Percentiles rank a stretch among this genome's conserved stretches.
phyloP scores from a whole-genome alignment of 2,797 vertebrate genomes.

The Podarcis lilfordi region DNA sequence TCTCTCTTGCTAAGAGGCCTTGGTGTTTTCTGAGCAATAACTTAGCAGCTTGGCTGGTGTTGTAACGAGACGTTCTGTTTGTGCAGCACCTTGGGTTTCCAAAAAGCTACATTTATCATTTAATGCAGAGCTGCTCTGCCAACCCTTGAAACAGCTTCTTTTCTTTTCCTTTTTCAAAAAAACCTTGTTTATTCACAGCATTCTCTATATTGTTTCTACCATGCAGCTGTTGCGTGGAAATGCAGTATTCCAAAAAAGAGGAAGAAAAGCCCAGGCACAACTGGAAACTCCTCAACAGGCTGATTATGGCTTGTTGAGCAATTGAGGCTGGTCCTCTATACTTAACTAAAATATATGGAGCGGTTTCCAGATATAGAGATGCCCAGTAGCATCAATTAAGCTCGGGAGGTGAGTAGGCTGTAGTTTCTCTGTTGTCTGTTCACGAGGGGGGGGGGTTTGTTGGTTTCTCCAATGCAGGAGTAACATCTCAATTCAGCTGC shows the following conservation, averaged over 20 bases:
- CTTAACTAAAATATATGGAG: conserved; percentile 28
- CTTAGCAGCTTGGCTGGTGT: no score
- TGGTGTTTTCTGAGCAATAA: no score
- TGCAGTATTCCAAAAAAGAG: background rate
- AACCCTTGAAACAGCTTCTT: background rate
- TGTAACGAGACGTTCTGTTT: background rate
- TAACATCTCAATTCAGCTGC: background rate
- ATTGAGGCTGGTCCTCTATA: conserved; percentile 29
- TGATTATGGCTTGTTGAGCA: conserved; percentile 50
- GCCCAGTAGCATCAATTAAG: conserved; percentile 18
- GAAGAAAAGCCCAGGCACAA: background rate
- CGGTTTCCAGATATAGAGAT: conserved; percentile 29
- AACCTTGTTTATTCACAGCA: background rate
- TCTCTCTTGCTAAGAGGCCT: background rate
- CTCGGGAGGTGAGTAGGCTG: background rate
- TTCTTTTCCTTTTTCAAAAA: background rate
- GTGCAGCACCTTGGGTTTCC: background rate
- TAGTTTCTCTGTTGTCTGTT: conserved; percentile 11
- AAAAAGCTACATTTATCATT: background rate
- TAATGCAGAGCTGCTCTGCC: background rate
- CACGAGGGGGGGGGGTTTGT: background rate
- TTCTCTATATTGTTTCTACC: background rate
- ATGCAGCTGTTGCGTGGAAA: conserved; percentile 26
- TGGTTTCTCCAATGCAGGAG: background rate
- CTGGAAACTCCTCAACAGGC: background rate